Base-by-base conservation (phyloP, 2,113 vertebrate genomes). In the Nesogale talazaci region DNA sequence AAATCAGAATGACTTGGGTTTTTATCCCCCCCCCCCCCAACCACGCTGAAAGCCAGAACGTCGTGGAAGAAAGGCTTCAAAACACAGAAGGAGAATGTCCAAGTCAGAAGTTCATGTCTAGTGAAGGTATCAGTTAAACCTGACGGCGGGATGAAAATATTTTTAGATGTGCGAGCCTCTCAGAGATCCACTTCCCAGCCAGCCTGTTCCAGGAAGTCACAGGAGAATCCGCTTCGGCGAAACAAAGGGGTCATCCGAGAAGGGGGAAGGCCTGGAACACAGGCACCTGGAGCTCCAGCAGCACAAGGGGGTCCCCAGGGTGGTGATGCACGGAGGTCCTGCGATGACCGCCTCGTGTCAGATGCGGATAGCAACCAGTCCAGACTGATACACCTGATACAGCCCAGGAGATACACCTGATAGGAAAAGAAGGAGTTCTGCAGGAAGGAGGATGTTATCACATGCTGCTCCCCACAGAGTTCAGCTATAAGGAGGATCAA, bases 51-150 rank as follows among this genome's bases (percentile, higher is more conserved):
- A 94, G 38, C 40, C 59, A 56, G 86, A 83, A 25, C 56, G 70
- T 65, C 57, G 65, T 79, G 82, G 92, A 90, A 83, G 4, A 72
- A 77, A 63, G 52, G 11, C 40, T 89, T 86, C 70, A 77, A 59
- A 75, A 42, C 86, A 52, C 79, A 59, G n/a, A 79, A 93, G 77
- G 69, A 61, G 84, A 78, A 34, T 40, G 61, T 92, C 70, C 59
- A 52, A 83, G 79, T 31, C 65, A 61, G 67, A 78, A 76, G 29
- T n/a, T 36, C 9, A 76, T 19, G 14, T 34, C 19, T 56, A 61
- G 29, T n/a, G 8, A 25, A 82, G 22, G n/a, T 65, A 46, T 12
- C 0, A 17, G 84, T 27, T 10, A 83, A 87, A 20, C 46, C 69
- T 15, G 23, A 27, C 17, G 31, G 29, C 2, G 20, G 72, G 67